These are phyloP conservation scores for Manduca sexta DNA, from an alignment of 1,140 invertebrate genomes.

Conservation along the genomic window DNA sequence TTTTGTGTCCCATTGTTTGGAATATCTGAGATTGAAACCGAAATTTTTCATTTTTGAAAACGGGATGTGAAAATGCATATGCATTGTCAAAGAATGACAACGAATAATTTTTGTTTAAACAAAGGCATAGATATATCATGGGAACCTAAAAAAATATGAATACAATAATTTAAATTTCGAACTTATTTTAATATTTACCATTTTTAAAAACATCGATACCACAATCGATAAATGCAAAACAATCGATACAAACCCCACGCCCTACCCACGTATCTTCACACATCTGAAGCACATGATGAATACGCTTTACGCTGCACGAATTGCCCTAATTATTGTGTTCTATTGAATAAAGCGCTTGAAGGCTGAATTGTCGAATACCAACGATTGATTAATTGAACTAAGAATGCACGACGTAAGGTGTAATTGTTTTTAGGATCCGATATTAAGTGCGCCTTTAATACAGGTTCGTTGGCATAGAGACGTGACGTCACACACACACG, in stretches of 20 bases:
- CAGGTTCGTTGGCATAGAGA: not conserved
- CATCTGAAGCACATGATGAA: slow-evolving; percentile 31
- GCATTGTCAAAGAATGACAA: too few relatives aligned
- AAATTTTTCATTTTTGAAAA: too few relatives aligned
- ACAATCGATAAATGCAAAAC: not conserved
- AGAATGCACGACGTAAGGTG: slow-evolving; percentile 2
- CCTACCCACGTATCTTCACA: slow-evolving; percentile 11
- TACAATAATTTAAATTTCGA: not conserved
- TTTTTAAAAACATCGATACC: not conserved
- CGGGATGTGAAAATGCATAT: too few relatives aligned
- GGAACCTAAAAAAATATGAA: not conserved
- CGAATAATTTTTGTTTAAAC: too few relatives aligned
- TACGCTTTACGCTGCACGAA: slow-evolving; percentile 30
- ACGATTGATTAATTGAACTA: slow-evolving; percentile 16
- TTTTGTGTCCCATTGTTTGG: too few relatives aligned
- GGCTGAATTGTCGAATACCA: slow-evolving; percentile 5
- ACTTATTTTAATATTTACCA: not conserved
- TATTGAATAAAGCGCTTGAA: slow-evolving; percentile 9
- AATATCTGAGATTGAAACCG: too few relatives aligned
- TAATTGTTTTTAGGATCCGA: slow-evolving; percentile 10
- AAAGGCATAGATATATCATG: not conserved
- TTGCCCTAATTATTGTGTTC: slow-evolving; percentile 25
- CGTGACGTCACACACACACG: not conserved
- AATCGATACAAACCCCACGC: slow-evolving; percentile 13
- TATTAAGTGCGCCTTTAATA: not conserved